phyloP scores from a whole-genome alignment of 2,888 invertebrate genomes.

The Tachina lurida region DNA sequence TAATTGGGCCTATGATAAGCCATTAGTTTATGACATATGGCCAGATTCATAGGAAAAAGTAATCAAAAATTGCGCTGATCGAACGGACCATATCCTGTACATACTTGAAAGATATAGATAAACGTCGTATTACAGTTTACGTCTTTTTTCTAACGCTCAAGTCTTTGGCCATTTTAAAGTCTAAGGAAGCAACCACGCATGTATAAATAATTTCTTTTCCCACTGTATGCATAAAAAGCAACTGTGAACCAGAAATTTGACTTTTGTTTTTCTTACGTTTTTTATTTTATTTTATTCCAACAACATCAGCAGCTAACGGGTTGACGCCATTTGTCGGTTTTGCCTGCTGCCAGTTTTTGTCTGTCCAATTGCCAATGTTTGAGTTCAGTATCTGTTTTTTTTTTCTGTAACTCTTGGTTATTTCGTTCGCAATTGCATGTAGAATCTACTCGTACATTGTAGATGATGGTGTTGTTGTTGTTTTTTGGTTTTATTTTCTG shows the following conservation, averaged over 20 bases:
- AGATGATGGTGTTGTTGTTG: conserved; percentile 26
- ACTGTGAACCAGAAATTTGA: conserved; percentile 55
- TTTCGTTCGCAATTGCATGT: conserved; percentile 29
- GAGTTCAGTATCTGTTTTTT: conserved; percentile 11
- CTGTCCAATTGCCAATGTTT: conserved; percentile 53
- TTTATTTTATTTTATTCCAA: conserved; percentile 38
- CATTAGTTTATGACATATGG: too few relatives aligned
- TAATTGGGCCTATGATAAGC: too few relatives aligned
- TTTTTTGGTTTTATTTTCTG: conserved; percentile 43
- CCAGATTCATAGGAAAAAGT: too few relatives aligned
- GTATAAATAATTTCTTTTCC: neutral
- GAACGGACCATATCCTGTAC: too few relatives aligned
- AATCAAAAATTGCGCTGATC: too few relatives aligned
- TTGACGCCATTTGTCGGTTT: conserved; percentile 69
- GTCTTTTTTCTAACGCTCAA: too few relatives aligned
- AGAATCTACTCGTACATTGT: neutral
- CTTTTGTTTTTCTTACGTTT: conserved; percentile 44
- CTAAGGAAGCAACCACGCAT: neutral
- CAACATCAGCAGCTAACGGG: conserved; percentile 54
- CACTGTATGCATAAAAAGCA: conserved; percentile 12
- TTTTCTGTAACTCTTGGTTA: conserved; percentile 51
- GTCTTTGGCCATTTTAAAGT: too few relatives aligned
- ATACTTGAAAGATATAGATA: too few relatives aligned
- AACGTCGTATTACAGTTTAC: too few relatives aligned
- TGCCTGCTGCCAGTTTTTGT: conserved; percentile 56